phyloP scores from a whole-genome alignment of 2,797 vertebrate genomes.

The Oreochromis mossambicus region DNA sequence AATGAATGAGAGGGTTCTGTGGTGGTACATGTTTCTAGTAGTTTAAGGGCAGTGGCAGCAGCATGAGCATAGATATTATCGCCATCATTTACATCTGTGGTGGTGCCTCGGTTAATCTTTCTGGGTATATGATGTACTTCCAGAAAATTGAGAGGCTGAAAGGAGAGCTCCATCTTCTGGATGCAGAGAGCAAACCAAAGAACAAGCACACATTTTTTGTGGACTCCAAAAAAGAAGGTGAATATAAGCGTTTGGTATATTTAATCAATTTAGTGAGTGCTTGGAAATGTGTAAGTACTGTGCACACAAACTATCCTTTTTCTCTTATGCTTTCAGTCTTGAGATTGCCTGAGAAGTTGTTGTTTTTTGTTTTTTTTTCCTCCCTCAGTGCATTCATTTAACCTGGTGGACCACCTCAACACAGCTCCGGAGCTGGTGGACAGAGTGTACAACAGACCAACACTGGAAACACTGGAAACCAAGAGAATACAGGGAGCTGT shows the following conservation, averaged over 20 bases:
- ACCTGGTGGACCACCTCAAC: conserved; percentile 83
- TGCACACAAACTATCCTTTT: neutral
- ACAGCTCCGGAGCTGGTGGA: conserved; percentile 85
- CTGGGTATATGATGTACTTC: neutral
- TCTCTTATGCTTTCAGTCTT: neutral
- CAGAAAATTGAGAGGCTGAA: conserved; percentile 97
- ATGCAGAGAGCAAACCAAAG: conserved; percentile 78
- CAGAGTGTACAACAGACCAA: conserved; percentile 90
- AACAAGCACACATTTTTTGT: conserved; percentile 89
- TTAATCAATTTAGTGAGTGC: neutral
- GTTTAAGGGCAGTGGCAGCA: neutral
- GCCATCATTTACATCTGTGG: neutral
- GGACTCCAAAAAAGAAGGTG: conserved; percentile 86
- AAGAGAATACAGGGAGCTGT: conserved; percentile 80
- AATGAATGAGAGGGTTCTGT: neutral
- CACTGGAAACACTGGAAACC: conserved; percentile 82
- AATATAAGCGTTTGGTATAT: neutral
- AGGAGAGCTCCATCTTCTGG: conserved; percentile 93
- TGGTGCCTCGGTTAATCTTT: neutral
- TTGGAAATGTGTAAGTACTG: neutral
- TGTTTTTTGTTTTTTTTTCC: neutral
- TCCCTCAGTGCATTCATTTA: conserved; percentile 81
- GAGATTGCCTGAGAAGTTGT: neutral
- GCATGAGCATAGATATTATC: neutral
- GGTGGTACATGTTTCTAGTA: neutral